These are phyloP conservation scores for Agrotis clavis DNA, from an alignment of 2,888 invertebrate genomes.

Conservation along the genomic window DNA sequence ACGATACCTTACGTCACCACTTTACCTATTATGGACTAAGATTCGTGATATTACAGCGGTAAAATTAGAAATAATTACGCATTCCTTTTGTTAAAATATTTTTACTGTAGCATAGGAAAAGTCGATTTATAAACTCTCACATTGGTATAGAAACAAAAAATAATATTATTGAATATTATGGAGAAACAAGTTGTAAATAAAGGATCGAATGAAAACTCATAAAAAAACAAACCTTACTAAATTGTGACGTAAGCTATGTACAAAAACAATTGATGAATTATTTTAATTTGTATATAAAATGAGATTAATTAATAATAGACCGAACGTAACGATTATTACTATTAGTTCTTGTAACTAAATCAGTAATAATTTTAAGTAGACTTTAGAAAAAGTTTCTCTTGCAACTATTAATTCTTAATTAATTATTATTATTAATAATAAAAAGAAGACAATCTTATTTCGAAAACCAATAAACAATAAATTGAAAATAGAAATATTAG, in stretches of 20 bases:
- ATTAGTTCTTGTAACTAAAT: slow-evolving; percentile 80
- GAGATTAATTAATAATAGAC: slow-evolving; percentile 68
- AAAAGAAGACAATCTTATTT: slow-evolving; percentile 86
- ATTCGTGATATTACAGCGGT: slow-evolving; percentile 58
- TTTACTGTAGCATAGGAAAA: slow-evolving; percentile 40
- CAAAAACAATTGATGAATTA: slow-evolving; percentile 54
- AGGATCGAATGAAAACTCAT: slow-evolving; percentile 15
- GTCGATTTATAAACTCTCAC: slow-evolving; percentile 20
- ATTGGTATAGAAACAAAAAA: background rate
- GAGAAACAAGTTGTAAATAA: slow-evolving; percentile 39
- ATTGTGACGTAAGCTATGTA: slow-evolving; percentile 67
- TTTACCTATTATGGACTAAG: slow-evolving; percentile 46
- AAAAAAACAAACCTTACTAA: slow-evolving; percentile 14
- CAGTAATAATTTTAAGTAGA: slow-evolving; percentile 86
- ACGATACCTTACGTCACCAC: slow-evolving; percentile 64
- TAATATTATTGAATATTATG: background rate
- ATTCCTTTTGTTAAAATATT: slow-evolving; percentile 24
- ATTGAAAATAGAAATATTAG: slow-evolving; percentile 90
- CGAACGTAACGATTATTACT: slow-evolving; percentile 77
- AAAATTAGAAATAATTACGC: slow-evolving; percentile 48
- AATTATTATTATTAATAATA: slow-evolving; percentile 81
- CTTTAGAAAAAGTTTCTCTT: slow-evolving; percentile 85
- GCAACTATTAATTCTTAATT: slow-evolving; percentile 87
- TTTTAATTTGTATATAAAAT: slow-evolving; percentile 73
- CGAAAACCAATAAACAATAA: slow-evolving; percentile 89